A percentile compares a stretch with the other conserved stretches of the same genome.
Conservation (phyloP, 2,797 vertebrate genomes). For the Prunella strophiata region DNA sequence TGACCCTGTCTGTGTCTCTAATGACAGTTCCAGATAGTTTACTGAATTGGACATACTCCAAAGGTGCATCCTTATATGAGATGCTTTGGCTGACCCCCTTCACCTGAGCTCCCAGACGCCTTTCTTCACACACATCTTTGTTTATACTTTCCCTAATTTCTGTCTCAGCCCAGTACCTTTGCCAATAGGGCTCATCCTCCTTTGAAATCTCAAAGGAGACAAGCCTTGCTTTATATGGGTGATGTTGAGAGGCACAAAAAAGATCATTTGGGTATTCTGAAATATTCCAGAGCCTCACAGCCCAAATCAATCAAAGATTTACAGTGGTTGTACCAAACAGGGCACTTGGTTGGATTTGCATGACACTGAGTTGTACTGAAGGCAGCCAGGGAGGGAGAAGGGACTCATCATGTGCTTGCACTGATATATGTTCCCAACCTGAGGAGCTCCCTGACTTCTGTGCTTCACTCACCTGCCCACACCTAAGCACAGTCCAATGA, state of each 20-base stretch:
- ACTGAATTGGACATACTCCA: not conserved
- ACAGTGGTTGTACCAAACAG: not conserved
- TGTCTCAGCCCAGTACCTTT: not conserved
- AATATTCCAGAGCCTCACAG: not conserved
- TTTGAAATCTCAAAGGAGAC: not conserved
- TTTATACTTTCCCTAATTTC: not conserved
- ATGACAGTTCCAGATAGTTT: not conserved
- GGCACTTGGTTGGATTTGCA: not conserved
- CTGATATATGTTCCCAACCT: not conserved
- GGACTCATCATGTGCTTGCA: fast-evolving
- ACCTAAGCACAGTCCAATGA: not conserved
- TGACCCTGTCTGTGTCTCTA: too few relatives aligned
- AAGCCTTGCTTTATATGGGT: not conserved
- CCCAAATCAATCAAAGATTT: not conserved
- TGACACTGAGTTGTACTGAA: not conserved
- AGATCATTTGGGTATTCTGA: not conserved
- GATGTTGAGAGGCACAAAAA: not conserved
- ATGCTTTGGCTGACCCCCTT: not conserved
- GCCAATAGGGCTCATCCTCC: not conserved
- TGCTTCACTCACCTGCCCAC: not conserved
- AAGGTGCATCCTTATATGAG: not conserved
- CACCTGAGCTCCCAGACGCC: not conserved
- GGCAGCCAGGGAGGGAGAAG: not conserved
- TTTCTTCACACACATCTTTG: not conserved
- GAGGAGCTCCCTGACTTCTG: not conserved